These are phyloP conservation scores for Aurelia coerulea DNA, from an alignment of 30 jellyfish, hydroid and myxozoan genomes.

Conservation along the genomic window DNA sequence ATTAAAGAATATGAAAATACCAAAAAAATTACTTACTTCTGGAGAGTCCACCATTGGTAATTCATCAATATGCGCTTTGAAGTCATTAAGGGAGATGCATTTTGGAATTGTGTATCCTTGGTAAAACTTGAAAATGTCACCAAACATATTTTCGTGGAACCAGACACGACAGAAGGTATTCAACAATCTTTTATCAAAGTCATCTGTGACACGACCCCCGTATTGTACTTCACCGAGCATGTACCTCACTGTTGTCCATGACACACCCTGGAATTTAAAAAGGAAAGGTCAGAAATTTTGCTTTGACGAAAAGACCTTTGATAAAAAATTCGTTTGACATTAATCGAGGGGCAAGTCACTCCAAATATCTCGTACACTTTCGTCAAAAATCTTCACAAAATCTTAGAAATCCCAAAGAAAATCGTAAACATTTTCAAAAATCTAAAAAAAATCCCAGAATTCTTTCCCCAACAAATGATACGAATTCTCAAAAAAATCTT, in stretches of 20 bases:
- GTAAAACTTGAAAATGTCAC: slow-evolving; percentile 72
- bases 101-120: slow-evolving; percentile 87
- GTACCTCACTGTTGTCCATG: slow-evolving; percentile 92
- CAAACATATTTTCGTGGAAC: slow-evolving; percentile 84
- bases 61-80: slow-evolving; percentile 66
- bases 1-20: background rate
- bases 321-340: too few species aligned
- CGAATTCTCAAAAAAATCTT: too few species aligned
- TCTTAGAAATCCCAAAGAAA: too few species aligned
- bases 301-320: too few species aligned
- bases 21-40: slow-evolving; percentile 40
- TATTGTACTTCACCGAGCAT: slow-evolving; percentile 94
- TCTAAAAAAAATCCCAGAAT: too few species aligned
- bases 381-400: too few species aligned
- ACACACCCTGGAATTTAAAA: slow-evolving; percentile 70
- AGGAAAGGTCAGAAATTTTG: too few species aligned
- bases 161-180: slow-evolving; percentile 84
- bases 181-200: slow-evolving; percentile 77
- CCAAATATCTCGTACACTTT: too few species aligned
- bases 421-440: too few species aligned
- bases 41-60: slow-evolving; percentile 90
- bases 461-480: too few species aligned
- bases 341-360: too few species aligned
- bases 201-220: slow-evolving; percentile 96
- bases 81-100: slow-evolving; percentile 67